Evolutionary conservation across 2,113 vertebrate genomes (phyloP).

Genomic region (Spilogale gracilis): DNA sequence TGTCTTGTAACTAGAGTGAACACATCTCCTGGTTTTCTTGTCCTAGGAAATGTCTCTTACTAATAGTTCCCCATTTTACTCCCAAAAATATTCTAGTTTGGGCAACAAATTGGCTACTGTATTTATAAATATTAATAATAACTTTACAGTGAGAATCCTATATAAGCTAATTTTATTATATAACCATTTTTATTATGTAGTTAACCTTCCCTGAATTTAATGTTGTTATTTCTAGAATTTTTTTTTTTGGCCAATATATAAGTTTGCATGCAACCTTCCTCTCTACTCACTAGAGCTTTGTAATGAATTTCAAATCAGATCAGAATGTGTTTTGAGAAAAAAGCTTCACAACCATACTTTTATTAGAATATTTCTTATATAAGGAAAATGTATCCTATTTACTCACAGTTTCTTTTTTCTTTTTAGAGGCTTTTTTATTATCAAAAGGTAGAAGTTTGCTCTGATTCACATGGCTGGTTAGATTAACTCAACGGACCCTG

Average conservation of each 20-base stretch:
- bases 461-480: accelerated
- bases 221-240: not conserved
- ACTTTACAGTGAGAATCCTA: not conserved
- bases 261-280: not conserved
- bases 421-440: not conserved
- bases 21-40: not conserved
- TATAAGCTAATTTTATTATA: not conserved
- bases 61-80: not conserved
- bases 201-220: not conserved
- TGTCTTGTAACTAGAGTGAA: not conserved
- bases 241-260: not conserved
- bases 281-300: not conserved
- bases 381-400: not conserved
- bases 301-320: not conserved
- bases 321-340: slow-evolving; percentile 30
- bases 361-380: not conserved
- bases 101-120: not conserved
- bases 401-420: not conserved
- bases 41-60: not conserved
- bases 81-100: not conserved
- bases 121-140: slow-evolving; percentile 10
- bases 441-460: not conserved
- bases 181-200: not conserved
- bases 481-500: not conserved
- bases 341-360: not conserved